Base-by-base conservation (phyloP, 2,888 invertebrate genomes). In the Odiellus spinosus region DNA sequence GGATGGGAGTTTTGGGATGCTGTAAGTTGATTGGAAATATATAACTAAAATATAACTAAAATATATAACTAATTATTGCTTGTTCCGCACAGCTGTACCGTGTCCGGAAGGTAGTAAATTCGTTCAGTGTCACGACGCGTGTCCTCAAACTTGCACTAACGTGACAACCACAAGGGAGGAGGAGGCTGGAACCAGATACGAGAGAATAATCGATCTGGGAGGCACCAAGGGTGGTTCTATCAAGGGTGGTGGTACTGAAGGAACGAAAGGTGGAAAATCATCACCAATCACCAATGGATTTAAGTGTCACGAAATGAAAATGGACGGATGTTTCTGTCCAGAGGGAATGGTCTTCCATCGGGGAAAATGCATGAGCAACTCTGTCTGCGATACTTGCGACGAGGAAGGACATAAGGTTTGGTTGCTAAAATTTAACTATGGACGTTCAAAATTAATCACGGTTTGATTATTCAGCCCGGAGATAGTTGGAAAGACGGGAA, bases 281-380 rank as follows among this genome's bases (percentile, higher is more conserved):
- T 44, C 46, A 26, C 48, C 44, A 11, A 4, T 20, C 17, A 35
- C 48, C 2, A 3, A 5, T 2, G 32, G 40, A n/a, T 36, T 45
- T 3, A 34, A 40, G 2, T 53, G 53, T 40, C 40, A 43, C 12
- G 40, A 49, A n/a, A 36, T 53, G 6, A 48, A 48, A 17, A 43
- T 43, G 17, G 51, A 53, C 34, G 53, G 53, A 1, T 90, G 90
- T 65, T 83, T 80, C 72, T 90, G 90, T 66, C 80, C 85, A 0
- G 67, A 74, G 42, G 80, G 79, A 49, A 74, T 77, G 65, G 78
- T 80, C 58, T 69, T 79, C 53, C 73, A 77, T 48, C 78, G 79
- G 59, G 77, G 74, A 49, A 76, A 75, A 3, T 90, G 90, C 59
- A 74, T 87, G 1, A 69, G 26, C 8, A 26, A 26, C 26, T 26